These are phyloP conservation scores for Aethes cnicana DNA, from an alignment of 2,888 invertebrate genomes.

Conservation along the genomic window DNA sequence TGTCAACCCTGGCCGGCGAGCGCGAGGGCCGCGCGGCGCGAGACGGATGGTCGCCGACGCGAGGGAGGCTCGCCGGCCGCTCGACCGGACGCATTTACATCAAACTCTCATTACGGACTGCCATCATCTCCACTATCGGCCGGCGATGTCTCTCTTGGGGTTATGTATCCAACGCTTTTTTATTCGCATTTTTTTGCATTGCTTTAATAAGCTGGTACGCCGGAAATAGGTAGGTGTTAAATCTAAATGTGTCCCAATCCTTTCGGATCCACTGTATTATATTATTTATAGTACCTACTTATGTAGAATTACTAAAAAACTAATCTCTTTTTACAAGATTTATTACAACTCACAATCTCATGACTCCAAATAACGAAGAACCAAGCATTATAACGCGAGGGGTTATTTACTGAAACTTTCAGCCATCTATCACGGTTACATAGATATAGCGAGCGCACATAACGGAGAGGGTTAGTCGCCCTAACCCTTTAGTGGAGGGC, in stretches of 20 bases:
- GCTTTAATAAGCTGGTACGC: too few relatives aligned
- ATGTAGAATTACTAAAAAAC: too few relatives aligned
- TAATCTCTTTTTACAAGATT: too few relatives aligned
- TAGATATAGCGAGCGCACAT: conserved; percentile 41
- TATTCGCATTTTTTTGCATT: conserved; percentile 30
- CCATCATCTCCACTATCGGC: conserved; percentile 46
- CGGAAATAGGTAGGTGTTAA: too few relatives aligned
- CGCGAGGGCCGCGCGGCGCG: conserved; percentile 43
- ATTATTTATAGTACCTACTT: too few relatives aligned
- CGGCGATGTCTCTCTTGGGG: conserved; percentile 44
- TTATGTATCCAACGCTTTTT: conserved; percentile 33
- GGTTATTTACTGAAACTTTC: conserved; percentile 16
- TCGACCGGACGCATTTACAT: conserved; percentile 64
- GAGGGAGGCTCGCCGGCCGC: conserved; percentile 35
- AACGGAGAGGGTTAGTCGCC: conserved; percentile 65
- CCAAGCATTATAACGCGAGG: conserved; percentile 6
- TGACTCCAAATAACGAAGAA: background rate
- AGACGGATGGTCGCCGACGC: conserved; percentile 54
- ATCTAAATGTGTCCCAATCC: too few relatives aligned
- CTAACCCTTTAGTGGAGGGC: conserved; percentile 75
- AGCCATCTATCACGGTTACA: conserved; percentile 18
- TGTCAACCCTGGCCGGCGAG: conserved; percentile 33
- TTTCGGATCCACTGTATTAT: too few relatives aligned
- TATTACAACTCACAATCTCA: background rate
- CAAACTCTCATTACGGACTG: conserved; percentile 65